These are phyloP conservation scores for Bugula neritina DNA, from an alignment of 2,888 invertebrate genomes.

Conservation along the genomic window DNA sequence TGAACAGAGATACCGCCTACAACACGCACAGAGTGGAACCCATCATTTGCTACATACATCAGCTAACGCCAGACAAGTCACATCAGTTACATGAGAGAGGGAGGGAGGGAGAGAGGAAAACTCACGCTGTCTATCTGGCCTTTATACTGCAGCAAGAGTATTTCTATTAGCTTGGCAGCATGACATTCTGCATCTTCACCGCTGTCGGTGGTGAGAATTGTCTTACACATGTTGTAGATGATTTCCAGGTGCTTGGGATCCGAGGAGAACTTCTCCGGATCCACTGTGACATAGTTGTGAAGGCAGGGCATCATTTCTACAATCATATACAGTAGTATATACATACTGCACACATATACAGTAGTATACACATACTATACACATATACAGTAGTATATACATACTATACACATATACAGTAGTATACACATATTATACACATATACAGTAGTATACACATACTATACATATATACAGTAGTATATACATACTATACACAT, in stretches of 20 bases:
- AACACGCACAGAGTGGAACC: conserved; percentile 35
- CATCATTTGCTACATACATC: conserved; percentile 26
- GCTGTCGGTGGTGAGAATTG: conserved; percentile 68
- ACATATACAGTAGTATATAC: background rate
- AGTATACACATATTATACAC: background rate
- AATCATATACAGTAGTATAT: background rate
- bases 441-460: background rate
- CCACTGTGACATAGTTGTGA: conserved; percentile 94
- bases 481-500: too few relatives aligned
- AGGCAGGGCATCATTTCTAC: conserved; percentile 97
- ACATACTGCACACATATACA: background rate
- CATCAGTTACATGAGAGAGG: too few relatives aligned
- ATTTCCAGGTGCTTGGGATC: conserved; percentile 82
- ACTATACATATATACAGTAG: too few relatives aligned
- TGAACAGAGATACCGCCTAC: conserved; percentile 78
- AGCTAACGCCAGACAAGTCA: background rate
- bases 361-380: background rate
- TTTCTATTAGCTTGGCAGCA: conserved; percentile 93
- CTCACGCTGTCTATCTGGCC: conserved; percentile 66
- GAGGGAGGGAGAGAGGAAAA: conserved; percentile 1
- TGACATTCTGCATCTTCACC: conserved; percentile 92
- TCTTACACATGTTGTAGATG: conserved; percentile 90
- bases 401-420: background rate
- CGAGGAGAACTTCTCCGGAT: conserved; percentile 84
- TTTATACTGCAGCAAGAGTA: conserved; percentile 83